Evolutionary conservation across 2,113 vertebrate genomes (phyloP).

Genomic region (Eidolon helvum): DNA sequence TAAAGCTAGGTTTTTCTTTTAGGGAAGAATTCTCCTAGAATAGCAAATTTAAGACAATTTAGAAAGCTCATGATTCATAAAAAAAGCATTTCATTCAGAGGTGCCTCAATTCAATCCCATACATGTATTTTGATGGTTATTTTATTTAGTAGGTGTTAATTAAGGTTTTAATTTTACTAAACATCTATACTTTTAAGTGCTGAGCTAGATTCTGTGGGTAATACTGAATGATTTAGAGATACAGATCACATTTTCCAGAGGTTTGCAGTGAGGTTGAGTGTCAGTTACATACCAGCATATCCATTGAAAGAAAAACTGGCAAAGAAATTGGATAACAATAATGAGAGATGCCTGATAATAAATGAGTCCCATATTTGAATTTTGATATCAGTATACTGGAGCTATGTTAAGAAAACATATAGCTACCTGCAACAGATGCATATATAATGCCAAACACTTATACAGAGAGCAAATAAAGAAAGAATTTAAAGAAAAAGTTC

Average conservation of each 20-base stretch:
- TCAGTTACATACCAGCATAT: too few species aligned
- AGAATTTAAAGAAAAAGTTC: not conserved
- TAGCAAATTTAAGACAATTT: not conserved
- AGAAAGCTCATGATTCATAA: not conserved
- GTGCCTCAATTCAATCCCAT: not conserved
- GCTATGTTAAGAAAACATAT: not conserved
- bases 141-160: not conserved
- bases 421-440: not conserved
- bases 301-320: not conserved
- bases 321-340: not conserved
- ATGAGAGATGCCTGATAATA: not conserved
- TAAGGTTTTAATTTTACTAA: not conserved
- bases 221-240: not conserved
- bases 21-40: not conserved
- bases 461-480: not conserved
- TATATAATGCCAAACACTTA: not conserved
- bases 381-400: not conserved
- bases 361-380: not conserved
- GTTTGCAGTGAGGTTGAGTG: not conserved
- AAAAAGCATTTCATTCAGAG: not conserved
- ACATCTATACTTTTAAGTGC: not conserved
- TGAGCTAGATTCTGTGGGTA: not conserved
- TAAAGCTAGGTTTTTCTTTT: not conserved
- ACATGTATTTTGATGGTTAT: not conserved
- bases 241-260: fast-evolving